These are phyloP conservation scores for Mnemiopsis leidyi DNA, from an alignment of 37 sponge, comb jelly and placozoan species.

Conservation along the genomic window DNA sequence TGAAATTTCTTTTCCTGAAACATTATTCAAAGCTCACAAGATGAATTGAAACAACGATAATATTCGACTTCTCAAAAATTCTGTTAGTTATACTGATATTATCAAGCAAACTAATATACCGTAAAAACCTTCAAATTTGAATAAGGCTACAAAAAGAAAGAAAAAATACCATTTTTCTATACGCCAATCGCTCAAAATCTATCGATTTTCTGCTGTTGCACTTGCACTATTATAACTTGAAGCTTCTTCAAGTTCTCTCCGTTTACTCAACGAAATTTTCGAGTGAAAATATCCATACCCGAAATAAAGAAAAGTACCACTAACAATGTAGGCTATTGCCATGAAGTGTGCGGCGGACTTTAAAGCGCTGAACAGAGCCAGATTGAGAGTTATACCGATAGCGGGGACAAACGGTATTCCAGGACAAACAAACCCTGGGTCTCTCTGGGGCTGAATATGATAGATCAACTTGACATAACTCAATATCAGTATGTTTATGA, in stretches of 20 bases:
- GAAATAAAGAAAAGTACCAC: background rate
- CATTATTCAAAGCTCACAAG: no score
- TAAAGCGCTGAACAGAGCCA: background rate
- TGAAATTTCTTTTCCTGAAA: no score
- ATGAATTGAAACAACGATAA: no score
- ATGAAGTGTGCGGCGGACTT: background rate
- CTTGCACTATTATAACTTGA: no score
- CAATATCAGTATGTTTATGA: background rate
- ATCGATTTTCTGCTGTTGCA: no score
- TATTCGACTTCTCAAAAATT: no score
- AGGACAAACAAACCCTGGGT: background rate
- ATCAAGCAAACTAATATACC: no score
- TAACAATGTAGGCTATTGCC: background rate
- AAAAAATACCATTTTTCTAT: no score
- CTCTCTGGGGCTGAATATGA: background rate
- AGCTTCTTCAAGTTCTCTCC: background rate
- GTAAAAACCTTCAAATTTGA: no score
- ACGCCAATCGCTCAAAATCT: no score
- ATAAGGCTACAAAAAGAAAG: no score
- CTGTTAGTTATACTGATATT: no score
- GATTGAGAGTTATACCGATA: background rate
- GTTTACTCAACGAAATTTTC: background rate
- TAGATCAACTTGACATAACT: background rate
- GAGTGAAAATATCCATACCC: background rate
- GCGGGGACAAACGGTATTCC: conserved; percentile 7